Base-by-base conservation (phyloP, 2,113 vertebrate genomes). In the Zosterops hypoxanthus region DNA sequence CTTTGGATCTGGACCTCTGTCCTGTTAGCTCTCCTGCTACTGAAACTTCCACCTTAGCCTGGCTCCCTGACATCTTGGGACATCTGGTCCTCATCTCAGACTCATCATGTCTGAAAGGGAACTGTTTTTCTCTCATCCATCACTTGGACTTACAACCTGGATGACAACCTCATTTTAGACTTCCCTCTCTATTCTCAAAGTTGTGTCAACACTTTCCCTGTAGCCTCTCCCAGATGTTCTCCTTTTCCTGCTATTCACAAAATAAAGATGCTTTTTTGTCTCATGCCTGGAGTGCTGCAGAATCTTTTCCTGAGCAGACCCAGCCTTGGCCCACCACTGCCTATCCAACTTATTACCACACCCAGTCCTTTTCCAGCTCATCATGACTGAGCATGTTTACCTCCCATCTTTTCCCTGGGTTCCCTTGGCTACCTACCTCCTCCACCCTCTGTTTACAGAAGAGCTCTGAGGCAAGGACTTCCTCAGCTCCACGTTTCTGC, bases 61-160 rank as follows among this genome's bases (percentile, higher is more conserved):
- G 34, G 15, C 12, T 70, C 18, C 34, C 56, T 87, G 61, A 63
- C 20, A 31, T 24, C 36, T 68, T 76, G 16, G 22, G 29, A 68
- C 16, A 61, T 10, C 39, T 84, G 44, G 18, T 33, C 36, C 28
- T 66, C 46, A 6, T 66, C 52, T 70, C 79, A 76, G 52, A 47
- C 18, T 14, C 31, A 19, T 13, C 0, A 0, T 22, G 29, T 47
- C 41, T 84, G 42, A 83, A 83, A 23, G 6, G 15, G 31, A 90
- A 61, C 17, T 5, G 22, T 24, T 73, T 63, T 47, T 88, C 20
- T 86, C 50, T 69, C 47, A 78, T 21, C 22, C 41, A 16, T 60
- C 53, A 46, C 41, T 56, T 56, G 22, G 9, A 15, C 26, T 78
- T 78, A 47, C 31, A 93, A 28, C 22, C 25, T 61, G 24, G 28